These are phyloP conservation scores for Prunella fulvescens DNA, from an alignment of 2,113 vertebrate genomes.

Conservation along the genomic window DNA sequence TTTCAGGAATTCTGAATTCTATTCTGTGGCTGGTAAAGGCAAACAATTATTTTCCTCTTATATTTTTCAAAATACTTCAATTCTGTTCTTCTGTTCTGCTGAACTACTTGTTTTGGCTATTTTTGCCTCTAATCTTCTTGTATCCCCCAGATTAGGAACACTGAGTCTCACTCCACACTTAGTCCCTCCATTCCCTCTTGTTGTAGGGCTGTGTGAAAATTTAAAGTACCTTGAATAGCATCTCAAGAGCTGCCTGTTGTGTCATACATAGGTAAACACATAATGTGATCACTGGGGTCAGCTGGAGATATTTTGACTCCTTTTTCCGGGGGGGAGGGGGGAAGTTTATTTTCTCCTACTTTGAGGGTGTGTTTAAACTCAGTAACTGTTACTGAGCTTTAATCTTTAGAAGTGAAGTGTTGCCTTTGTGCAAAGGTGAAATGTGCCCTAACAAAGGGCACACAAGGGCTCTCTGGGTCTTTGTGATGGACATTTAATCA, in stretches of 20 bases:
- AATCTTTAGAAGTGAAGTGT: neutral
- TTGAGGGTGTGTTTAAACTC: neutral
- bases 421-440: neutral
- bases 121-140: neutral
- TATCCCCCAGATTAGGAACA: neutral
- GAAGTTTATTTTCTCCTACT: neutral
- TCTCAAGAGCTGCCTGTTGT: neutral
- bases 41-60: neutral
- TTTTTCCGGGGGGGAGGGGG: neutral
- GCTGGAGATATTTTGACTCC: neutral
- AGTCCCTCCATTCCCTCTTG: neutral
- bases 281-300: neutral
- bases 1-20: neutral
- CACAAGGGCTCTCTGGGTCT: neutral
- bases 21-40: neutral
- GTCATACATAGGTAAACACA: neutral
- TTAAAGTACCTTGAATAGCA: neutral
- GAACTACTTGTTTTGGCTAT: neutral
- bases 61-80: neutral
- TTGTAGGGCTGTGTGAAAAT: neutral
- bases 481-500: neutral
- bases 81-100: neutral
- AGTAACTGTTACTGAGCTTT: neutral
- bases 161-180: rapidly evolving
- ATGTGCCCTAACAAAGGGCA: neutral